phyloP scores from a whole-genome alignment of 2,113 vertebrate genomes.

The Myrmecophaga tridactyla region DNA sequence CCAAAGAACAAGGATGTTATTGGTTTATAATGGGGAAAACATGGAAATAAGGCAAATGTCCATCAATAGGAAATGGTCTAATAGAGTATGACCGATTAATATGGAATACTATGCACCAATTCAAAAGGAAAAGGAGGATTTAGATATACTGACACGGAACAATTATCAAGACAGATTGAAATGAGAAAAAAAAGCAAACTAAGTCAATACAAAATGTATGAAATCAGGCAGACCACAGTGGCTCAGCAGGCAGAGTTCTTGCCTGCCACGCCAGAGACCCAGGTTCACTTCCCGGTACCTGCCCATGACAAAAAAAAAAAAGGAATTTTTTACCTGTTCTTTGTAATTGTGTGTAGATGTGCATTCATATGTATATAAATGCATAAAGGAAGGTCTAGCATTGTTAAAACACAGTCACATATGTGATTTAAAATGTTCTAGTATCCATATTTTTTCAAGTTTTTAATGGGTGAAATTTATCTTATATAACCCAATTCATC shows the following conservation, averaged over 20 bases:
- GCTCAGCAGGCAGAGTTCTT: too few species aligned
- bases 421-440: neutral
- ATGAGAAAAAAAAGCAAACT: neutral
- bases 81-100: neutral
- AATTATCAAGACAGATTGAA: neutral
- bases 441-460: neutral
- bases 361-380: neutral
- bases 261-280: too few species aligned
- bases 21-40: neutral
- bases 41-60: neutral
- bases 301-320: too few species aligned
- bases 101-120: neutral
- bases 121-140: neutral
- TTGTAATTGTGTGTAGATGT: neutral
- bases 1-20: neutral
- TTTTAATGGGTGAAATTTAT: conserved; percentile 8
- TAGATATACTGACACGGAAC: neutral
- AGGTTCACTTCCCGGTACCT: too few species aligned
- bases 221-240: too few species aligned
- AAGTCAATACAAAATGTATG: neutral
- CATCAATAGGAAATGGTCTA: neutral
- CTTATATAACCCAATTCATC: neutral
- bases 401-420: too few species aligned
- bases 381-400: neutral
- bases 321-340: too few species aligned